Evolutionary conservation across 2,113 vertebrate genomes (phyloP), one percentile per base, ranked within the genome.

Genomic region (Actenoides hombroni): DNA sequence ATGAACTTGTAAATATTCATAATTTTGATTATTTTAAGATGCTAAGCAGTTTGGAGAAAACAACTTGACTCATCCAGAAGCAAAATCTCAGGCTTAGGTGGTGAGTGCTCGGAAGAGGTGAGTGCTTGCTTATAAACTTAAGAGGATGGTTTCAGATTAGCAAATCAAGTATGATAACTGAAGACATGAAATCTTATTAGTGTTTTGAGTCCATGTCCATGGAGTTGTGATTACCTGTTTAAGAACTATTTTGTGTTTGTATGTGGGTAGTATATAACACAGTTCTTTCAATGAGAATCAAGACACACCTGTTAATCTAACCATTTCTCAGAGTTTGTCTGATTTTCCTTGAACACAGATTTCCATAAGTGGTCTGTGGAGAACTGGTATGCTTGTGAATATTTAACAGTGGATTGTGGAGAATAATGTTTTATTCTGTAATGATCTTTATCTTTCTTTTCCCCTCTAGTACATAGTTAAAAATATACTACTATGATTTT

Each of bases 211-310:
- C 37, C 6, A 2, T 20, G 60, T 3, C 25, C 69, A 11, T n/a
- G 24, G 13, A 86, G 42, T 26, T 76, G 26, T 56, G 35, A 20
- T 26, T 86, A 39, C 42, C 11, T 68, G 33, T 48, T 11, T 61
- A 42, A 59, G 25, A 89, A 29, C 5, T 4, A 54, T 54, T 88
- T 88, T 21, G 13, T 5, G 6, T 14, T 60, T 23, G 42, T 73
- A 53, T 0, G 0, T 46, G 13, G 37, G 11, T 64, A 5, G 5
- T 4, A 6, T 63, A 26, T 40, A 70, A 16, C 4, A 28, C 8
- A 39, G 5, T 28, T 93, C 9, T 8, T 70, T 31, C 78, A 48
- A 2, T 12, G 7, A 7, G 13, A 29, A 85, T 12, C 28, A 90
- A 71, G 39, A 39, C 33, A 33, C 5, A 35, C 0, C 10, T 40